These are phyloP conservation scores for Molanna angustata DNA, from an alignment of 2,888 invertebrate genomes.

Conservation along the genomic window DNA sequence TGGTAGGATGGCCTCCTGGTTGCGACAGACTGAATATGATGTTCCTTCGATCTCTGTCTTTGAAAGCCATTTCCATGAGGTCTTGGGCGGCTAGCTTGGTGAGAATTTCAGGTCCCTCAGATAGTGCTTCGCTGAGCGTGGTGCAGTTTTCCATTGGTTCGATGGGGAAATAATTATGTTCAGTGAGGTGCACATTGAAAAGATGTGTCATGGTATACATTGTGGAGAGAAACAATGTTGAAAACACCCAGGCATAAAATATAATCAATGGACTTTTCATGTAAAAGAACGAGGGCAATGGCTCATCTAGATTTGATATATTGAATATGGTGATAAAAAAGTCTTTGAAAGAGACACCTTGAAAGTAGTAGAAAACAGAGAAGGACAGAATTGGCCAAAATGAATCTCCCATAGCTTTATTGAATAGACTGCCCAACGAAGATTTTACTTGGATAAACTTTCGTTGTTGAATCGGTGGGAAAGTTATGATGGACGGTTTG, in stretches of 20 bases:
- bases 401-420: conserved; percentile 58
- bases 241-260: conserved; percentile 67
- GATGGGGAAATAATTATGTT: conserved; percentile 66
- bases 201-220: conserved; percentile 68
- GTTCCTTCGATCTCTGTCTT: conserved; percentile 58
- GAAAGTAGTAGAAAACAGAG: conserved; percentile 58
- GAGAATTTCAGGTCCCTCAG: conserved; percentile 62
- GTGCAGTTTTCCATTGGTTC: conserved; percentile 47
- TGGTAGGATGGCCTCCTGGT: conserved; percentile 85
- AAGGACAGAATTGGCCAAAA: conserved; percentile 63
- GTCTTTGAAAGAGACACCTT: conserved; percentile 56
- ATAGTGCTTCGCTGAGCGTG: conserved; percentile 61
- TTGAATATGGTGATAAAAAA: conserved; percentile 54
- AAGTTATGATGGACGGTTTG: conserved; percentile 56
- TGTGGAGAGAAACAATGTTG: conserved; percentile 65
- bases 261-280: conserved; percentile 52
- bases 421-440: conserved; percentile 55
- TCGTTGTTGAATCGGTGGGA: conserved; percentile 68
- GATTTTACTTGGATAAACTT: conserved; percentile 67
- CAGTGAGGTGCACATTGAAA: conserved; percentile 68
- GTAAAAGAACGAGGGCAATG: conserved; percentile 50
- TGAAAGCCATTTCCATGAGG: conserved; percentile 64
- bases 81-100: conserved; percentile 77
- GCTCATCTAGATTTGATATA: conserved; percentile 53
- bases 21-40: conserved; percentile 71